Conservation (phyloP, 2,113 vertebrate genomes). For the Amblyopsis rosae region DNA sequence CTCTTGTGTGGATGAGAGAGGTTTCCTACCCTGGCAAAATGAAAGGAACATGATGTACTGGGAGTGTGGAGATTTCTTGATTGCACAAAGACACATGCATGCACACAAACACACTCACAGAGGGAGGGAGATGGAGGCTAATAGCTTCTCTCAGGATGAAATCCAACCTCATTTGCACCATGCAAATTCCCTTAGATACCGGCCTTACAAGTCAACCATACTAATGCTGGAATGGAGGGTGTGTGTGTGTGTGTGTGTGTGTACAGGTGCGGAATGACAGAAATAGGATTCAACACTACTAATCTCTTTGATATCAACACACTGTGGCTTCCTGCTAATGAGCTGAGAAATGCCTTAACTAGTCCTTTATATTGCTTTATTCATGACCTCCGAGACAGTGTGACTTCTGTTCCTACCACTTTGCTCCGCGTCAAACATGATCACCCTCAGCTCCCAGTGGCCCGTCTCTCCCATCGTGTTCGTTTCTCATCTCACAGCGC, state of each 20-base stretch:
- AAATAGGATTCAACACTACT: constrained; percentile 20
- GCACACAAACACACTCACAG: constrained; percentile 10
- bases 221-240: constrained; percentile 15
- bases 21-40: constrained; percentile 11
- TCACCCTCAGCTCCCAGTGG: constrained; percentile 10
- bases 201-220: constrained; percentile 34
- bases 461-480: constrained; percentile 36
- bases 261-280: background rate
- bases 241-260: background rate
- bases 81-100: background rate
- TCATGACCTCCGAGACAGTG: constrained; percentile 54
- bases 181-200: constrained; percentile 36
- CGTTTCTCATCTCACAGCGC: constrained; percentile 50
- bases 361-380: constrained; percentile 64
- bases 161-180: constrained; percentile 56
- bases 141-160: constrained; percentile 57
- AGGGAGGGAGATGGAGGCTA: constrained; percentile 34
- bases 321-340: constrained; percentile 37
- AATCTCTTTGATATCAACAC: constrained; percentile 49
- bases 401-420: constrained; percentile 44
- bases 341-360: constrained; percentile 40
- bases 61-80: constrained; percentile 37
- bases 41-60: constrained; percentile 35
- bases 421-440: constrained; percentile 43
- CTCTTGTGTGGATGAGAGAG: constrained; percentile 17